Percentiles rank a stretch among this genome's conserved stretches.
Conservation (phyloP, 2,888 invertebrate species). For the Drosophila tripunctata region DNA sequence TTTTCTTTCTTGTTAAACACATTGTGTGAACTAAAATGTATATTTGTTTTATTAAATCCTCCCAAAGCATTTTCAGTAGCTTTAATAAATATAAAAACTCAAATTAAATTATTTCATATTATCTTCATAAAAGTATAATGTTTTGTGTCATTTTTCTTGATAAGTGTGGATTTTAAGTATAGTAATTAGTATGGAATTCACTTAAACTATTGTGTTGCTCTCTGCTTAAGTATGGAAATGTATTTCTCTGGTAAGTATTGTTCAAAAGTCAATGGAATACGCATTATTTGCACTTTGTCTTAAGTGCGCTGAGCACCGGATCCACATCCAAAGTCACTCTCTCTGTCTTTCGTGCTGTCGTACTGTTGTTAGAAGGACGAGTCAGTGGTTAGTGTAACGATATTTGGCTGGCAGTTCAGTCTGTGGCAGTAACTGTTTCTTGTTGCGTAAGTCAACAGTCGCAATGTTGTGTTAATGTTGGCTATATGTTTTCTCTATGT, state of each 20-base stretch:
- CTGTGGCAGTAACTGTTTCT: constrained; percentile 63
- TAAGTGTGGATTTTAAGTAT: too few relatives aligned
- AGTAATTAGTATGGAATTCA: not conserved
- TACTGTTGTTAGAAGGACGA: not conserved
- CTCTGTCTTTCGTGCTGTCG: not conserved
- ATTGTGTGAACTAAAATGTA: too few relatives aligned
- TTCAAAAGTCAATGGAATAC: constrained; percentile 57
- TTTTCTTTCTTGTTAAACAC: too few relatives aligned
- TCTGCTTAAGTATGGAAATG: not conserved
- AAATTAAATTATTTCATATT: too few relatives aligned
- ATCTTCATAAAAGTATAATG: too few relatives aligned
- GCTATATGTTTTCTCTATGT: constrained; percentile 62
- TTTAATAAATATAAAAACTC: too few relatives aligned
- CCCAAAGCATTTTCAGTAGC: too few relatives aligned
- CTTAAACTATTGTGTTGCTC: not conserved
- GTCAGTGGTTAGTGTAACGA: constrained; percentile 22
- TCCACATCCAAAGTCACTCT: not conserved
- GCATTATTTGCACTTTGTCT: constrained; percentile 62
- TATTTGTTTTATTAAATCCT: too few relatives aligned
- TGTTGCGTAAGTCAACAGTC: constrained; percentile 77
- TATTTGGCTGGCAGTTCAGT: constrained; percentile 52
- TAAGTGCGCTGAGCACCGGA: constrained; percentile 38
- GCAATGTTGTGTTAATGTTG: constrained; percentile 80
- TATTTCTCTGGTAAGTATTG: not conserved
- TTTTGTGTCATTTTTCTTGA: too few relatives aligned